Evolutionary conservation across 2,797 vertebrate species (phyloP), one percentile per base, ranked within the genome.

Genomic region (Typhlichthys subterraneus): DNA sequence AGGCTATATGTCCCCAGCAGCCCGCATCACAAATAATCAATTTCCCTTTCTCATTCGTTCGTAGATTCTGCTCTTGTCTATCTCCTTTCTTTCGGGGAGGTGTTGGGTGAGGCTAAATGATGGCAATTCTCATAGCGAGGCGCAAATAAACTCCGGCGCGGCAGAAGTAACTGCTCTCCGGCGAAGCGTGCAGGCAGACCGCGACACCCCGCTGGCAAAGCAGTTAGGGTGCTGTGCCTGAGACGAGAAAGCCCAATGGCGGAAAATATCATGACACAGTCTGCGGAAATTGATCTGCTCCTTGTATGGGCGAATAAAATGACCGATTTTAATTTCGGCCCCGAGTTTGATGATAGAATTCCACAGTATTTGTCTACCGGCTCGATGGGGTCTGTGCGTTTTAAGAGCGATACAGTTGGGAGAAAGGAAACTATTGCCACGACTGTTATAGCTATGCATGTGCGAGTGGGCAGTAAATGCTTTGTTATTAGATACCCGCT

Each of bases 271-370:
- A 85, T 85, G 73, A 92, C 88, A 86, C 87, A 84, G 86, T 91
- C 91, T 88, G 87, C 85, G 91, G 93, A 94, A 94, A 94, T 94
- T 92, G 92, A 93, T 94, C 93, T 92, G 85, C 91, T 91, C 89
- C 92, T 91, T 86, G 84, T 88, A 87, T 68, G 81, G 90, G 85
- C 88, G 85, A 86, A 90, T 91, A 91, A 93, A 92, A 92, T 88
- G 88, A 90, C 84, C 67, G 82, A 93, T 92, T 93, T 93, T 93
- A 93, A 94, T 93, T 93, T 91, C 76, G 82, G 86, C 86, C 85
- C 82, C 31, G 79, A 87, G 83, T 82, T 85, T 85, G 79, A 81
- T 87, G 88, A 87, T 90, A 83, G 90, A 90, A 90, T 90, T 85
- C 79, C 76, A 83, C 79, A 88, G 84, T 81, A 86, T 88, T 85